Percentiles rank a stretch among this genome's conserved stretches.
Conservation (phyloP, 2,113 vertebrate species). For the Leuciscus idus region DNA sequence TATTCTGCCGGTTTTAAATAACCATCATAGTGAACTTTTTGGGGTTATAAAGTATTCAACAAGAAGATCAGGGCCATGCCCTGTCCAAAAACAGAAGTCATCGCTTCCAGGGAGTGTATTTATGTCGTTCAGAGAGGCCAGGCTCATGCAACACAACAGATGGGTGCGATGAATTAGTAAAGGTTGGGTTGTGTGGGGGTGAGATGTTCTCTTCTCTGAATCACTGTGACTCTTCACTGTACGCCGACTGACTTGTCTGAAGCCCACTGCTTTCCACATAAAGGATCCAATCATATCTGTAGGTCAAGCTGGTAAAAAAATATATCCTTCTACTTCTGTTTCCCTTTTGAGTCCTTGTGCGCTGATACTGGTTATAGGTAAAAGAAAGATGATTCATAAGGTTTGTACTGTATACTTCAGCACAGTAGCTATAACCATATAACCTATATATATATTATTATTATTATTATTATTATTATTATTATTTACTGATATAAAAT, state of each 20-base stretch:
- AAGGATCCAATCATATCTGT: slow-evolving; percentile 64
- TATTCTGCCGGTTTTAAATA: neutral
- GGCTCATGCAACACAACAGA: slow-evolving; percentile 68
- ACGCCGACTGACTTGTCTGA: slow-evolving; percentile 29
- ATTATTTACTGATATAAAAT: too few relatives aligned
- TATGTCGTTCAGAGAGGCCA: slow-evolving; percentile 41
- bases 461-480: too few relatives aligned
- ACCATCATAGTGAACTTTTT: neutral
- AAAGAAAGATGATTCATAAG: neutral
- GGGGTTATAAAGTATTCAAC: neutral
- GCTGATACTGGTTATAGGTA: neutral
- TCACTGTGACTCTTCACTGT: slow-evolving; percentile 14
- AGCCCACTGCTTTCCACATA: slow-evolving; percentile 60
- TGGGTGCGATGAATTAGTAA: slow-evolving; percentile 77
- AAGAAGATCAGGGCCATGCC: slow-evolving; percentile 18
- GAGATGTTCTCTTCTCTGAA: slow-evolving; percentile 45
- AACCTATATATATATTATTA: too few relatives aligned
- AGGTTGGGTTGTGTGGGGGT: slow-evolving; percentile 62
- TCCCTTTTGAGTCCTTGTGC: slow-evolving; percentile 46
- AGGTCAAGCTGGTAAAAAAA: slow-evolving; percentile 73
- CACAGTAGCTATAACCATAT: neutral
- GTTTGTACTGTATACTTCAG: neutral
- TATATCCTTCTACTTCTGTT: slow-evolving; percentile 58
- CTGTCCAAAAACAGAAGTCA: slow-evolving; percentile 24
- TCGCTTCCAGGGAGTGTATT: neutral